Evolutionary conservation across 2,888 invertebrate species (phyloP), one percentile per base, ranked within the genome.

Genomic region (Polymixis flavicincta): DNA sequence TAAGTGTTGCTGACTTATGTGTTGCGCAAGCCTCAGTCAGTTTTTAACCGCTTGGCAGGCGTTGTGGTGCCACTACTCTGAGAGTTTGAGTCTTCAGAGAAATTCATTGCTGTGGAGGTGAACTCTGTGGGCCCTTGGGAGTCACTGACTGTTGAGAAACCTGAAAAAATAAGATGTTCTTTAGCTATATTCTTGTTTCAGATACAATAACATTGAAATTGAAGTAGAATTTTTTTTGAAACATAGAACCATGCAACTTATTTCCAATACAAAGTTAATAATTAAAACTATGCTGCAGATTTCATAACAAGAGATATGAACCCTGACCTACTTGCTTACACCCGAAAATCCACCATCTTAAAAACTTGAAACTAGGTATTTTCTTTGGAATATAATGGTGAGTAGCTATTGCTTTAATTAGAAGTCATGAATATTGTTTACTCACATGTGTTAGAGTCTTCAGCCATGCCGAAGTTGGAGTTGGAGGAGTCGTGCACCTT

Each of bases 401-500:
- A 28, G 7, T 32, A n/a, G n/a, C n/a, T n/a, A 63, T 37, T 19
- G 9, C 19, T 37, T 0, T 50, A n/a, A 19, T 7, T 32, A 55
- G 2, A 25, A 64, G 50, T 25, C 28, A 5, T 65, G 28, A 55
- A 57, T 59, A 22, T 71, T 71, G 57, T 68, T 61, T 71, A 67
- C 97, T 97, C 97, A 98, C 99, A 98, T 82, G 99, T 99, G 93
- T 99, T 99, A 19, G 99, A 99, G 92, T 99, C 99, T 93, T 99
- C 99, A 19, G 98, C 98, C 91, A 98, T 97, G 72, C 98, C 98
- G 89, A 98, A 98, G 93, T 98, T 98, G 4, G 98, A 98, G 88
- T 96, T 96, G 0, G 98, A 98, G 0, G 98, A 98, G 87, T 98
- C 98, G 87, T 97, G 97, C 81, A 96, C 96, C 85, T 97, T 97